phyloP scores from a whole-genome alignment of 1,140 invertebrate species.

The Reticulitermes speratus region DNA sequence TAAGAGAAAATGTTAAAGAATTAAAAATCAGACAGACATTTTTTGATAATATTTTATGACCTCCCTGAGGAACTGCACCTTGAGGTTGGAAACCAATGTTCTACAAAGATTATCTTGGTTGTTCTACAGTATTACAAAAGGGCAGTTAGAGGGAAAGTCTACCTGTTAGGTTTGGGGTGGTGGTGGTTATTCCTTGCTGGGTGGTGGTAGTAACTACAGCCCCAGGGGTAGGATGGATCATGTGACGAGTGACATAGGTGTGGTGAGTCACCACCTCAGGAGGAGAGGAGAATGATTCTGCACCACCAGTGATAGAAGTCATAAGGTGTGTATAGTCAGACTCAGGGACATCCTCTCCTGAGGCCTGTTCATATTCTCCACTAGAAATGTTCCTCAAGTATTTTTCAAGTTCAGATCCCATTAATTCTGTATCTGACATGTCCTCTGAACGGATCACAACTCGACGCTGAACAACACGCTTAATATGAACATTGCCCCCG shows the following conservation, averaged over 20 bases:
- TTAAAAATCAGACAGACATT: too few relatives aligned
- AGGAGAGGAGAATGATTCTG: conserved; percentile 31
- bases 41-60: too few relatives aligned
- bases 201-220: conserved; percentile 33
- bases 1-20: too few relatives aligned
- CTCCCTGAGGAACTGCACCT: background rate
- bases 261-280: conserved; percentile 29
- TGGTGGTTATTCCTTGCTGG: conserved; percentile 28
- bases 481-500: conserved; percentile 54
- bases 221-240: conserved; percentile 28
- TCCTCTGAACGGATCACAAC: conserved; percentile 48
- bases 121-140: background rate
- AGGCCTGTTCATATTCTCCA: conserved; percentile 30
- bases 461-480: conserved; percentile 51
- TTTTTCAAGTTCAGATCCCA: conserved; percentile 40
- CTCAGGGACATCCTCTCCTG: conserved; percentile 28
- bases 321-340: conserved; percentile 32
- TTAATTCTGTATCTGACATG: conserved; percentile 37
- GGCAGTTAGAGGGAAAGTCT: conserved; percentile 32
- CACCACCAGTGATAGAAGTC: conserved; percentile 25
- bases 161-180: conserved; percentile 37
- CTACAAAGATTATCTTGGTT: background rate
- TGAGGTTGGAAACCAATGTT: background rate
- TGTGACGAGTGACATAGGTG: conserved; percentile 34
- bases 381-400: conserved; percentile 38